Evolutionary conservation across 2,113 vertebrate genomes (phyloP), one percentile per base, ranked within the genome.

Genomic region (Phaethon lepturus): DNA sequence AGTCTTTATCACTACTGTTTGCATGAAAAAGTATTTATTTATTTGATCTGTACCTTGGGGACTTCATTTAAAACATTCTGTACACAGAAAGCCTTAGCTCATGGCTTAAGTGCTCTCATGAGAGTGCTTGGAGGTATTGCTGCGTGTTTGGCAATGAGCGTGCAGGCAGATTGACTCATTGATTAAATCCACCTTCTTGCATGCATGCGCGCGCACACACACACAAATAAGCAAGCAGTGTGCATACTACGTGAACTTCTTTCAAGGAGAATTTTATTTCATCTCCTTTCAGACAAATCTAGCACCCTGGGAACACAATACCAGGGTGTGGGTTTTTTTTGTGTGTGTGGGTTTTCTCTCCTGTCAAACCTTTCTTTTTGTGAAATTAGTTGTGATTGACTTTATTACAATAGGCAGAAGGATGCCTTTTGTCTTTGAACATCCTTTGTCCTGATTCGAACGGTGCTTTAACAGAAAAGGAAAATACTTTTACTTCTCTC

Each of bases 111-210:
- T 50, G 77, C 66, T 69, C 86, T 94, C 50, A 0, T 40, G 87
- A 88, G 93, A 96, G 66, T 1, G 4, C 62, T 86, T 91, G 67
- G 86, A 77, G 95, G 45, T 89, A 76, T 53, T 55, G 82, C 91
- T 87, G 73, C 0, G 0, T 80, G 64, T 89, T 96, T 92, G 93
- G 94, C 91, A 95, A 73, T 22, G 73, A 95, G 67, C 0, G 0
- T 62, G 68, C 77, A 58, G 93, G 86, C 90, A 94, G 92, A 93
- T 73, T 82, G 90, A 79, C 68, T 97, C 86, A 17, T 13, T 93
- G 86, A 89, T 97, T 95, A 92, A 97, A 95, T 60, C 62, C 71
- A 86, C 71, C 69, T 77, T 63, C 94, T 90, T 81, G 81, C 66
- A 64, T 78, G 66, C 2, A 3, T 13, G 3, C 7, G 4, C 1